Conservation (phyloP, 2,888 invertebrate genomes). For the Synergus laeviventris region DNA sequence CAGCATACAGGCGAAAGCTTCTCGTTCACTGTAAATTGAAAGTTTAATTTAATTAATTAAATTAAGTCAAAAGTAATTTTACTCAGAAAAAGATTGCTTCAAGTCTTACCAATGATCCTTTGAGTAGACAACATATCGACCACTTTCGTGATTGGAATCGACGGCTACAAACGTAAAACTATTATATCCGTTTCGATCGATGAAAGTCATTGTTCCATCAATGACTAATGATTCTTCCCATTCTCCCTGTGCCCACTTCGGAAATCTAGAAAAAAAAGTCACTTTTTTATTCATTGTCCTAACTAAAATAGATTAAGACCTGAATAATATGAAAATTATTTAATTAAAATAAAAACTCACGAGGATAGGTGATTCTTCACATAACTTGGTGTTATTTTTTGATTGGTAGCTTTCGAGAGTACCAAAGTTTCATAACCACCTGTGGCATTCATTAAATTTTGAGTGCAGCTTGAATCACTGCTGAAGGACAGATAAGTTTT, state of each 20-base stretch:
- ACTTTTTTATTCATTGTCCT: background rate
- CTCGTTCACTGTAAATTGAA: slow-evolving; percentile 78
- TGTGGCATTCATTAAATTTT: slow-evolving; percentile 78
- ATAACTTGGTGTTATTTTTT: slow-evolving; percentile 70
- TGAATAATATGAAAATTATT: slow-evolving; percentile 38
- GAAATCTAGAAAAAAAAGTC: slow-evolving; percentile 75
- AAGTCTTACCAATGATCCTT: slow-evolving; percentile 76
- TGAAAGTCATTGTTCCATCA: slow-evolving; percentile 75
- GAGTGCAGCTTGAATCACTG: slow-evolving; percentile 81
- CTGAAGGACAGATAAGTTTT: slow-evolving; percentile 80
- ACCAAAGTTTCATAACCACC: slow-evolving; percentile 80
- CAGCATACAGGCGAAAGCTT: slow-evolving; percentile 79
- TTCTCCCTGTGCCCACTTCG: slow-evolving; percentile 81
- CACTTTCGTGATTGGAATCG: slow-evolving; percentile 72
- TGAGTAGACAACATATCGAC: slow-evolving; percentile 75
- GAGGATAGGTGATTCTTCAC: slow-evolving; percentile 70
- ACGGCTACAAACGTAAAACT: slow-evolving; percentile 76
- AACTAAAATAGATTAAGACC: slow-evolving; percentile 32
- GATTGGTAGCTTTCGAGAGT: slow-evolving; percentile 74
- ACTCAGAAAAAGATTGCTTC: background rate
- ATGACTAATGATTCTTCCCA: slow-evolving; percentile 79
- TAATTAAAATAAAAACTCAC: slow-evolving; percentile 61
- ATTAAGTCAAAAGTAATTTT: background rate
- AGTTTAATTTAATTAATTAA: slow-evolving; percentile 21
- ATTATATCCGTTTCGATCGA: slow-evolving; percentile 76